These are phyloP conservation scores for Prochilodus magdalenae DNA, from an alignment of 2,113 vertebrate species.

Conservation along the genomic window DNA sequence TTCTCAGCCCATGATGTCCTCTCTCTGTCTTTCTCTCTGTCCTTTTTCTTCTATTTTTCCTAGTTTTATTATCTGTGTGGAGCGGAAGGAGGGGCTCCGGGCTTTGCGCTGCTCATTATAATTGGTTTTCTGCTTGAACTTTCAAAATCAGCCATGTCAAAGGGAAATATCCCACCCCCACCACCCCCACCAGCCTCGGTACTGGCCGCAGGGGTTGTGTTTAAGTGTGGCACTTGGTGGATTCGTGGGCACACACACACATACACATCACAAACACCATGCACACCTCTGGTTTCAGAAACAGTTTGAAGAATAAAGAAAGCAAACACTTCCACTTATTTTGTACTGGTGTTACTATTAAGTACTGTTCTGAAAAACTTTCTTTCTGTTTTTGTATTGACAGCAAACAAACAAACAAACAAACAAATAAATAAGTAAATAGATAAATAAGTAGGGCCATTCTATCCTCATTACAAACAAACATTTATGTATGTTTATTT, in stretches of 20 bases:
- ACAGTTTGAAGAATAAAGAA: slow-evolving; percentile 6
- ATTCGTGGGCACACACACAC: slow-evolving; percentile 25
- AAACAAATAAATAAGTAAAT: too few relatives aligned
- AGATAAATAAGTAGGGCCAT: too few relatives aligned
- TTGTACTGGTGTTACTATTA: not conserved
- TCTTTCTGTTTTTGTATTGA: too few relatives aligned
- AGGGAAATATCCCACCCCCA: slow-evolving; percentile 81
- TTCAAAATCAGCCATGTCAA: slow-evolving; percentile 93
- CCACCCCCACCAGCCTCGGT: slow-evolving; percentile 74
- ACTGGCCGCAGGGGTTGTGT: slow-evolving; percentile 86
- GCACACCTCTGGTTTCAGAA: slow-evolving; percentile 10
- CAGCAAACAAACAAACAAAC: too few relatives aligned
- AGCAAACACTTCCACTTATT: not conserved
- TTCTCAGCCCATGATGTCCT: slow-evolving; percentile 12
- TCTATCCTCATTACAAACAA: too few relatives aligned
- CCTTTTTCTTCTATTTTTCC: slow-evolving; percentile 57
- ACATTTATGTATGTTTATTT: too few relatives aligned
- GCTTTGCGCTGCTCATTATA: slow-evolving; percentile 89
- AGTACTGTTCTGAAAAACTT: too few relatives aligned
- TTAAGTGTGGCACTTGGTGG: slow-evolving; percentile 37
- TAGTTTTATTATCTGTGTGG: slow-evolving; percentile 77
- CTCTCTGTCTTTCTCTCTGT: slow-evolving; percentile 20
- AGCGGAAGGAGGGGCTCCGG: slow-evolving; percentile 85
- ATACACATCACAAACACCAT: slow-evolving; percentile 12
- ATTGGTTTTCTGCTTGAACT: slow-evolving; percentile 94